Evolutionary conservation across 1,140 invertebrate species (phyloP).

Genomic region (Lepidurus packardi): DNA sequence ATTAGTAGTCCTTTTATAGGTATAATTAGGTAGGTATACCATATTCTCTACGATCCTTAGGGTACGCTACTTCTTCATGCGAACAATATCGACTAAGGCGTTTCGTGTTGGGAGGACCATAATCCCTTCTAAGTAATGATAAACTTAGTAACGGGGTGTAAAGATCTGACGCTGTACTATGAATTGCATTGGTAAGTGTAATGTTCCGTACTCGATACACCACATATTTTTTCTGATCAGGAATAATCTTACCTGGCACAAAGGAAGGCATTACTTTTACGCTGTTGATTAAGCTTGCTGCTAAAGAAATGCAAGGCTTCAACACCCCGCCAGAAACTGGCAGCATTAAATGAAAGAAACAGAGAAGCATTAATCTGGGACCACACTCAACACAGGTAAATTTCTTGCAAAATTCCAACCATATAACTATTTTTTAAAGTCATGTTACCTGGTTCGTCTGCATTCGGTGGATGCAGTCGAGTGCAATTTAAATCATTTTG

Average conservation of each 20-base stretch:
- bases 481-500: neutral
- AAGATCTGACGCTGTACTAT: neutral
- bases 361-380: neutral
- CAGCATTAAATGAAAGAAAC: neutral
- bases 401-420: too few relatives aligned
- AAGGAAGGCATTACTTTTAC: neutral
- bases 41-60: conserved; percentile 62
- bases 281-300: neutral
- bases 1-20: too few relatives aligned
- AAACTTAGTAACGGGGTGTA: conserved; percentile 30
- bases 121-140: conserved; percentile 23
- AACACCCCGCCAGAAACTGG: neutral
- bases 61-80: conserved; percentile 72
- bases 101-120: conserved; percentile 45
- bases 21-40: conserved; percentile 37
- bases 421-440: too few relatives aligned
- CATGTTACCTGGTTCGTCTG: too few relatives aligned
- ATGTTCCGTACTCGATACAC: neutral
- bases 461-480: neutral
- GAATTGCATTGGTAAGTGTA: neutral
- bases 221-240: too few relatives aligned
- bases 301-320: neutral
- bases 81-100: conserved; percentile 72
- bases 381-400: too few relatives aligned
- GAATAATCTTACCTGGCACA: neutral